These are phyloP conservation scores for Dinomys branickii DNA, from an alignment of 2,113 vertebrate genomes.

Conservation along the genomic window DNA sequence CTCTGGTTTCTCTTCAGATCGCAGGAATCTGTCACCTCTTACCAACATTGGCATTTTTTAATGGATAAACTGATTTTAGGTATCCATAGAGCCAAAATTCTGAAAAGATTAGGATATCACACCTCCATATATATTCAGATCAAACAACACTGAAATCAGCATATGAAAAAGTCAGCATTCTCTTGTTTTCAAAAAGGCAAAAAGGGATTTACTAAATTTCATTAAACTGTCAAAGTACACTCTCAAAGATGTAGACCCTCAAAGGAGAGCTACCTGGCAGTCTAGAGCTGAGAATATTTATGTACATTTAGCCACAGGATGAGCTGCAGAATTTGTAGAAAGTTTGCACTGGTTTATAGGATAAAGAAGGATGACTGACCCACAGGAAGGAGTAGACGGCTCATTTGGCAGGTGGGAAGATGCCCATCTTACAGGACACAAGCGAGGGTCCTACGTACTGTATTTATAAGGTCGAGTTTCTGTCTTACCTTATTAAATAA, in stretches of 20 bases:
- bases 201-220: neutral
- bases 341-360: neutral
- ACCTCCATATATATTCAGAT: neutral
- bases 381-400: neutral
- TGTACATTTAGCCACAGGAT: neutral
- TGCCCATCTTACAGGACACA: neutral
- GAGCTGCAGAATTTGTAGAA: neutral
- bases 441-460: neutral
- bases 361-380: neutral
- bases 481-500: neutral
- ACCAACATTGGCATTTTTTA: too few species aligned
- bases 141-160: neutral
- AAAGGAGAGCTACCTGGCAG: neutral
- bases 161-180: neutral
- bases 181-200: neutral
- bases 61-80: neutral
- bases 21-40: too few species aligned
- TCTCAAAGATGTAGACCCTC: neutral
- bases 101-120: neutral
- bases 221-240: neutral
- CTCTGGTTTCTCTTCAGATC: too few species aligned
- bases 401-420: neutral
- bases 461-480: neutral
- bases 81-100: neutral
- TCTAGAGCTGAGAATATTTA: neutral